These are phyloP conservation scores for Arenaria interpres DNA, from an alignment of 2,113 vertebrate genomes.

Conservation along the genomic window DNA sequence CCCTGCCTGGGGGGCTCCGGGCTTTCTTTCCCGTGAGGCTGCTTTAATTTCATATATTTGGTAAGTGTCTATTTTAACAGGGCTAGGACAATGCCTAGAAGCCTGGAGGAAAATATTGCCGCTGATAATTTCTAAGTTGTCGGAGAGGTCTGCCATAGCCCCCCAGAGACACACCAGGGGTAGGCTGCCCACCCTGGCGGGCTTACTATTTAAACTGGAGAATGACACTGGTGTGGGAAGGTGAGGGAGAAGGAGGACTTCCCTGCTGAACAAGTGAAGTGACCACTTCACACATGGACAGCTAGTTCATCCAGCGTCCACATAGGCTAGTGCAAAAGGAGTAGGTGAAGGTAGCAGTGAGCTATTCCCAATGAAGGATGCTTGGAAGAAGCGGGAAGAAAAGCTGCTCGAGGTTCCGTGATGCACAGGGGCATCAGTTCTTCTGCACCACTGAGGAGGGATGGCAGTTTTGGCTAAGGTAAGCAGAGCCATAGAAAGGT, in stretches of 20 bases:
- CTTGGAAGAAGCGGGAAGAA: background rate
- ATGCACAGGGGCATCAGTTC: background rate
- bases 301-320: background rate
- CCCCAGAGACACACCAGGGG: background rate
- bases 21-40: slow-evolving; percentile 27
- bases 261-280: background rate
- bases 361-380: background rate
- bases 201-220: background rate
- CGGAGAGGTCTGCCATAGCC: background rate
- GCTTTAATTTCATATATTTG: background rate
- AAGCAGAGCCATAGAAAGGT: background rate
- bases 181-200: background rate
- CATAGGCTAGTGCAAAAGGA: background rate
- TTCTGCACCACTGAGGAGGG: background rate
- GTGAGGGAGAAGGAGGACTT: background rate
- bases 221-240: background rate
- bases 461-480: background rate
- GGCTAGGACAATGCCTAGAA: background rate
- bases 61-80: background rate
- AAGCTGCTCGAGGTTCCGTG: background rate
- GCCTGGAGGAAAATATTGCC: background rate
- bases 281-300: background rate
- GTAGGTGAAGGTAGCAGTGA: background rate
- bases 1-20: background rate
- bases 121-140: background rate